Evolutionary conservation across 2,113 vertebrate species (phyloP), one percentile per base, ranked within the genome.

Genomic region (Corvus cornix): DNA sequence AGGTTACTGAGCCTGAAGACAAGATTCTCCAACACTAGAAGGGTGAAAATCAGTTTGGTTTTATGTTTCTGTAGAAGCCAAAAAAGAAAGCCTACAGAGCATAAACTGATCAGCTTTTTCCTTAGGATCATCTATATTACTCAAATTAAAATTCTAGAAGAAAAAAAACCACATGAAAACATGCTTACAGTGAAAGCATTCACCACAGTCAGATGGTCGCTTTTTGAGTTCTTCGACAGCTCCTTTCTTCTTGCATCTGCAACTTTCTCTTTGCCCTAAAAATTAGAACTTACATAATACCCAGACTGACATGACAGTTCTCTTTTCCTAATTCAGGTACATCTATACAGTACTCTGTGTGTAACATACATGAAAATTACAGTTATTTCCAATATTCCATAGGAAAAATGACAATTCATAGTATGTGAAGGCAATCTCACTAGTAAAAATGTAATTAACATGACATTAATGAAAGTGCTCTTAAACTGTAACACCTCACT

Each of bases 231-330:
- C 83, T 97, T 99, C 30, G 99, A 99, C 78, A 99, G 94, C 37
- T 96, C 96, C 90, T 98, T 99, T 84, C 99, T 99, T 97, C 98
- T 99, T 85, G 98, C 98, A 98, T 99, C 99, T 37, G 99, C 99
- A 7, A 99, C 93, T 96, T 99, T 99, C 96, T 99, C 99, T 97
- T 99, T 99, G 52, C 99, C 99, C 99, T 99, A 96, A 89, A 78
- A 95, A 96, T 70, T 0, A 95, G 37, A 74, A 80, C 9, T 14
- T 31, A 18, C 66, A 8, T 81, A 89, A 75, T 5, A 87, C 28
- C 56, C 33, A 60, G 7, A 39, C 49, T 75, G 55, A 85, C 46
- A 85, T 0, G 0, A 37, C 51, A 75, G 24, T 30, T 84, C 30
- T 84, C 37, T 72, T 23, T 70, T 75, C 30, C 49, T 63, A 63